Base-by-base conservation (phyloP, 1,140 invertebrate genomes). In the Brachionus asplanchnoidis region DNA sequence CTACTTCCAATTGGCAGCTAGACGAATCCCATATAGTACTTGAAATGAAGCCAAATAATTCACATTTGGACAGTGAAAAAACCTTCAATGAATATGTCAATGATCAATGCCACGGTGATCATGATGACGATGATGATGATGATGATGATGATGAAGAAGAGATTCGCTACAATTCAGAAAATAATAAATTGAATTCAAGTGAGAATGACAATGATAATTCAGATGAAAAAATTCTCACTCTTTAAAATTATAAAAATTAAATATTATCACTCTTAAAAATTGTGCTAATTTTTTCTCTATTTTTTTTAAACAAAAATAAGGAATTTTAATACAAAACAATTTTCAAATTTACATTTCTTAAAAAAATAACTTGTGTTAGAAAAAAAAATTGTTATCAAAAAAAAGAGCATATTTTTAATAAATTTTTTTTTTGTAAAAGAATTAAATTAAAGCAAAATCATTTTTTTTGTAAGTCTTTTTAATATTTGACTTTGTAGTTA, bases 101-200 rank as follows among this genome's bases (percentile, higher is more conserved):
- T 50, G 73, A 77, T 77, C 73, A 28, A 36, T 32, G 44, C 73
- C n/a, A 75, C 20, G 32, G 6, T 36, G 32, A 36, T 36, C 5
- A 36, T 36, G 6, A 36, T 32, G 32, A 40, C 17, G 36, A 73
- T 42, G 68, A 73, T 26, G 70, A 75, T 20, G 70, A 75, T n/a
- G 70, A 75, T n/a, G 73, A 77, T 77, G 73, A 77, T 50, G 73
- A 77, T 26, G 73, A 77, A 44, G 73, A 77, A 77, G 73, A 77
- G 53, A 77, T 77, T 20, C 42, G 46, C 12, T 46, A 77, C 20
- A 46, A 20, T 77, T 50, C 73, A 50, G 44, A 36, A 20, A 77
- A 77, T 50, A 46, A 73, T 42, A 73, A 73, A 20, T 23, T 73
- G 9, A 73, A 73, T 42, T 73, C 32, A 73, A 73, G 68, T 73